Evolutionary conservation across 2,797 vertebrate genomes (phyloP).

Genomic region (Gymnodraco acuticeps): DNA sequence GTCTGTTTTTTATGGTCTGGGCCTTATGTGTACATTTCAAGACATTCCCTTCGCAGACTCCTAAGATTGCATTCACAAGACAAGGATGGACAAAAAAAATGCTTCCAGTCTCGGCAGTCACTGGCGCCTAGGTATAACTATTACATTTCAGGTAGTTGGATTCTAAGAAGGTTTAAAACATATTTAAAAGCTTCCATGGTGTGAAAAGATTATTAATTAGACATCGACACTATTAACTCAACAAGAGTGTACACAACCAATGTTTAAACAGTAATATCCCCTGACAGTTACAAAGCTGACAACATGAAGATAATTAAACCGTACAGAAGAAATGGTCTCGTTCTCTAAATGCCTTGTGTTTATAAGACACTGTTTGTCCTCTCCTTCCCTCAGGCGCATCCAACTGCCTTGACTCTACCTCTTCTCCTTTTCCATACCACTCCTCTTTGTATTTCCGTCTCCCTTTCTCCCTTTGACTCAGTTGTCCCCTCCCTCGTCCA

Average conservation of each 20-base stretch:
- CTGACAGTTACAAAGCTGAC: not conserved
- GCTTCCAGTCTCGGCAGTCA: too few relatives aligned
- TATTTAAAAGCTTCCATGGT: not conserved
- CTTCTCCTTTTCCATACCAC: not conserved
- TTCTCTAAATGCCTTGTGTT: not conserved
- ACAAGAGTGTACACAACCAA: not conserved
- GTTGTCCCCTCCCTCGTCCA: not conserved
- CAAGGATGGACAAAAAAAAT: too few relatives aligned
- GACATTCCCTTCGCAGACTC: too few relatives aligned
- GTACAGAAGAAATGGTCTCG: not conserved
- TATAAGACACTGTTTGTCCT: conserved; percentile 10
- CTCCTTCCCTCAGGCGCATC: conserved; percentile 46
- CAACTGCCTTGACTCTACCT: not conserved
- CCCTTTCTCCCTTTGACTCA: not conserved
- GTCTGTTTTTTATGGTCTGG: too few relatives aligned
- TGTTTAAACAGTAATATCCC: not conserved
- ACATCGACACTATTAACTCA: not conserved
- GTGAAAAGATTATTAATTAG: not conserved
- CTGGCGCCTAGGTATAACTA: not conserved
- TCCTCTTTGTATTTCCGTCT: not conserved
- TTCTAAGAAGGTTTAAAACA: not conserved
- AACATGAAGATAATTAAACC: conserved; percentile 4
- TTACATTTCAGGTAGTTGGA: not conserved
- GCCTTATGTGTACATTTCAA: too few relatives aligned
- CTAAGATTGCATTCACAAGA: too few relatives aligned